Evolutionary conservation across 2,113 vertebrate species (phyloP), one percentile per base, ranked within the genome.

Genomic region (Amblyopsis rosae): DNA sequence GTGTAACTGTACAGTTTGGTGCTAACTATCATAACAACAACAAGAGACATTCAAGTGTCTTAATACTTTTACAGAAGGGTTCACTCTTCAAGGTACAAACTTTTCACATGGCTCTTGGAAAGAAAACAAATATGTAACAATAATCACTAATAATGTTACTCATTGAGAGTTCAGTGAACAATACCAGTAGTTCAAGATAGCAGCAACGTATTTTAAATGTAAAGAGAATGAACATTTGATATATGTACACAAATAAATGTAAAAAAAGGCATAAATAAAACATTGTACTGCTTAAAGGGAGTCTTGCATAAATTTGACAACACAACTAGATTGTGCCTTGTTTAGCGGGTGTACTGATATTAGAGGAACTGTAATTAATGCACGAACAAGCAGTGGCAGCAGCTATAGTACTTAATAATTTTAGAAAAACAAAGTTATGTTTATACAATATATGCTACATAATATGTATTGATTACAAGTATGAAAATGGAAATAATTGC

Each of bases 401-500:
- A 90, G 88, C 91, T 90, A 90, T 89, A 91, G 80, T 90, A 91
- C 89, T 87, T 86, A 83, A 85, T 88, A 87, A 82, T 84, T 90
- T 89, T 91, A 87, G 80, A 87, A 91, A 90, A 90, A 86, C 82
- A 90, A 89, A 91, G 86, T 90, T 90, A 81, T 89, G 84, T 82
- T 92, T 92, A 41, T 93, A 92, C 90, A 93, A 86, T 87, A 79
- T 92, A 93, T 93, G 93, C 90, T 93, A 93, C 91, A 93, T 90
- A 88, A 93, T 91, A 93, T 91, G 91, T 92, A 89, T 90, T 86
- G 87, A 91, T 91, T 92, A 93, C 89, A 92, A 91, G 87, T 92
- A 93, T 92, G 91, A 93, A 93, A 91, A 90, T 93, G 92, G 90
- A 91, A 92, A 92, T 89, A 89, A 85, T 92, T 93, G 91, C 92